Evolutionary conservation across 1,140 invertebrate genomes (phyloP).

Genomic region (Bombus pyrosoma): DNA sequence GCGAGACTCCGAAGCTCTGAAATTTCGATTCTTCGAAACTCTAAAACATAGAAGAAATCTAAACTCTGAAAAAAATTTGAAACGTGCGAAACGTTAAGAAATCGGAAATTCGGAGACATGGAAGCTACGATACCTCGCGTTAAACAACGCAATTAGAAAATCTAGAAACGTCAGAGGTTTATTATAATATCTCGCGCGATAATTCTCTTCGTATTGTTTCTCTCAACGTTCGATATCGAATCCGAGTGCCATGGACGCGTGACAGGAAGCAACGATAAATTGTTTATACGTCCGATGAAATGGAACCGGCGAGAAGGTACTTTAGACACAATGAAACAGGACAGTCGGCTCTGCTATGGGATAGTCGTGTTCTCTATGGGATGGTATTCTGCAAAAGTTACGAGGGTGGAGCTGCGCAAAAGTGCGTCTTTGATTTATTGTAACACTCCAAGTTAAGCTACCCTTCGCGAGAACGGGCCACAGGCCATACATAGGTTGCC

Average conservation of each 20-base stretch:
- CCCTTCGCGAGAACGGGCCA: slow-evolving; percentile 35
- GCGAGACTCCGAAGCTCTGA: too few relatives aligned
- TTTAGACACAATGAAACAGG: slow-evolving; percentile 64
- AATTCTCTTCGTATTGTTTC: background rate
- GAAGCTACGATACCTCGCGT: too few relatives aligned
- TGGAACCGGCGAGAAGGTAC: slow-evolving; percentile 26
- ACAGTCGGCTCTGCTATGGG: slow-evolving; percentile 34
- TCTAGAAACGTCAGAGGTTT: too few relatives aligned
- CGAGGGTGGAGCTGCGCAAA: slow-evolving; percentile 62
- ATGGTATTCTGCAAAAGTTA: slow-evolving; percentile 51
- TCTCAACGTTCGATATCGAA: background rate
- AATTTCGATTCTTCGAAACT: too few relatives aligned
- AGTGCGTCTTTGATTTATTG: slow-evolving; percentile 70
- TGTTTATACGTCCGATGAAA: slow-evolving; percentile 14
- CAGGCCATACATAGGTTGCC: background rate
- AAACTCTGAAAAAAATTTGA: too few relatives aligned
- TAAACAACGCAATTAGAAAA: too few relatives aligned
- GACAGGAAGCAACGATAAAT: slow-evolving; percentile 41
- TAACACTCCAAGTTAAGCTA: slow-evolving; percentile 63
- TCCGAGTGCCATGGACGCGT: background rate
- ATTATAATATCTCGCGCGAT: too few relatives aligned
- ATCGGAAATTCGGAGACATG: accelerated
- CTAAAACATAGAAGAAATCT: too few relatives aligned
- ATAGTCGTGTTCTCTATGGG: slow-evolving; percentile 46
- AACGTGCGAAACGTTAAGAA: too few relatives aligned